Evolutionary conservation across 35 echinoderm and acorn worm genomes (phyloP), one percentile per base, ranked within the genome.

Genomic region (Holothuria glaberrima): DNA sequence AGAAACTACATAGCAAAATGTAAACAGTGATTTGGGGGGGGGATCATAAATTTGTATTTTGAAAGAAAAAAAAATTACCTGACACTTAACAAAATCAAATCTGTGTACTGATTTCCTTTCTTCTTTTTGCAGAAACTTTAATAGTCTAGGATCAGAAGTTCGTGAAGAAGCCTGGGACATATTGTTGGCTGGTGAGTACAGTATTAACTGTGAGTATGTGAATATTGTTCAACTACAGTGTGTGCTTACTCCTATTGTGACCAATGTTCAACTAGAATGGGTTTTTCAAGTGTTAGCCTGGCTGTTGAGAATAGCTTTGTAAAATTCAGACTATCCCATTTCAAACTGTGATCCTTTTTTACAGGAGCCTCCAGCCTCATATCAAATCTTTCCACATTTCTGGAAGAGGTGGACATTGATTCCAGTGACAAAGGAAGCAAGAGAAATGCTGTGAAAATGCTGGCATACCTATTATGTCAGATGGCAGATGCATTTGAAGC

Each of bases 401-500:
- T 95, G 24, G 83, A 91, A 32, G 85, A 91, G 14, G 52, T 35
- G 0, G 74, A 77, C 28, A 57, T 59, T 22, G 91, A 95, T 41
- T 45, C 62, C 31, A 5, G 64, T 61, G 48, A 87, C 13, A 87
- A 77, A 33, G 58, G 89, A 27, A 79, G 59, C n/a, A 84, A 88
- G 74, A 83, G 92, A 12, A 95, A 93, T 58, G 82, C 88, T n/a
- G 41, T 92, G 26, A 99, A 99, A 84, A 99, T 99, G 97, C 28
- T 92, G 22, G 48, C 74, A 10, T 99, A 91, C 79, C 57, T 95
- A 4, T 58, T 99, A 5, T 93, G 97, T 60, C 97, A 95, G 85
- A 58, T 93, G 88, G 91, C 93, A n/a, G 93, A 99, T 60, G 84
- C 92, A 36, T 95, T 99, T 91, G 97, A 99, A 72, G 86, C 93